A percentile compares a stretch with the other conserved stretches of the same genome.
phyloP scores from a whole-genome alignment of 2,888 invertebrate genomes.

The Nesidiocoris tenuis region DNA sequence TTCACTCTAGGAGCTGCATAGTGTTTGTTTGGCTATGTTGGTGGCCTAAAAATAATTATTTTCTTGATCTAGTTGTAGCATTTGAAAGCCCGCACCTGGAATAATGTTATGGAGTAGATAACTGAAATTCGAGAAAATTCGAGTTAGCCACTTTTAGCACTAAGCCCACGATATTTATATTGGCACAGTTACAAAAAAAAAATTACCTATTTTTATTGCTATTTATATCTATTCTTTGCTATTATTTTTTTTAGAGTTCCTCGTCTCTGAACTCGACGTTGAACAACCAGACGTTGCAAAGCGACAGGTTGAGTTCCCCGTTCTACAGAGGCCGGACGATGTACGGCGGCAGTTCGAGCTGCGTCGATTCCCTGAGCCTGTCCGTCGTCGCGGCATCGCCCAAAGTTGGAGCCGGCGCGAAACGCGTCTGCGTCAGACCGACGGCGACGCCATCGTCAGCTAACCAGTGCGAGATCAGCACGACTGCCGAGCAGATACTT shows the following conservation, averaged over 20 bases:
- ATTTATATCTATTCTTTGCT: too few species aligned
- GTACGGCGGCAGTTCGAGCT: slow-evolving; percentile 72
- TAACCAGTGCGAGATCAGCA: slow-evolving; percentile 56
- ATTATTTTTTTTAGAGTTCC: slow-evolving; percentile 9
- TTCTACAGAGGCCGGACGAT: slow-evolving; percentile 74
- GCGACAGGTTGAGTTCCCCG: slow-evolving; percentile 59
- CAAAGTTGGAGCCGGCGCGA: slow-evolving; percentile 22
- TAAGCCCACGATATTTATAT: too few species aligned
- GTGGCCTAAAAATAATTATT: too few species aligned
- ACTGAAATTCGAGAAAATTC: too few species aligned
- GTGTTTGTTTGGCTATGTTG: too few species aligned
- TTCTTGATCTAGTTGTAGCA: too few species aligned
- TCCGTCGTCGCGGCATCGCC: slow-evolving; percentile 14
- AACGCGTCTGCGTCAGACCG: slow-evolving; percentile 56
- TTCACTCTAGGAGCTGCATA: too few species aligned
- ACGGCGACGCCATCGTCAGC: slow-evolving; percentile 52
- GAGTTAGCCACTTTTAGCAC: too few species aligned
- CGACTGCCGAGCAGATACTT: slow-evolving; percentile 74
- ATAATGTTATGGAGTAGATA: too few species aligned
- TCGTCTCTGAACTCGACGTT: slow-evolving; percentile 15
- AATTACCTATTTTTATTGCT: too few species aligned
- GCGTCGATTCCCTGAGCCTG: slow-evolving; percentile 33
- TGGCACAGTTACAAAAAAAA: too few species aligned
- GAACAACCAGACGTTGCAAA: slow-evolving; percentile 11
- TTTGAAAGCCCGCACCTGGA: too few species aligned